Evolutionary conservation across 2,888 invertebrate genomes (phyloP).

Genomic region (Dicranocentrus wangi): DNA sequence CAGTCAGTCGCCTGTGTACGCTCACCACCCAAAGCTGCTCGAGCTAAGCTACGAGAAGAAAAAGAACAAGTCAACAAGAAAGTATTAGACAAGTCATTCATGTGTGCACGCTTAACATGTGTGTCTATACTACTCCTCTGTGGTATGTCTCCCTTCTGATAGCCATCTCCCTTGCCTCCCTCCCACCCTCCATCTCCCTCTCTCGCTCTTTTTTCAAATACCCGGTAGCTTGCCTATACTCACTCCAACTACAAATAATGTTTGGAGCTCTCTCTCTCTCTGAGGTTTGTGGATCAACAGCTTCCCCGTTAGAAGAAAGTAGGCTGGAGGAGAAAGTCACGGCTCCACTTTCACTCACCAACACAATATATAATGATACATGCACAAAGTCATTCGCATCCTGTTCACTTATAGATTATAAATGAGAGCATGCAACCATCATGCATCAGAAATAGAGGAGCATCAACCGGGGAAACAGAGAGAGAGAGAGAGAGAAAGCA

Average conservation of each 20-base stretch:
- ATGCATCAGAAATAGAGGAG: conserved; percentile 28
- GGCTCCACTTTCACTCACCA: conserved; percentile 56
- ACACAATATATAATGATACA: conserved; percentile 12
- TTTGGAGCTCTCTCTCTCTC: too few species aligned
- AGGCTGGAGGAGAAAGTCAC: conserved; percentile 54
- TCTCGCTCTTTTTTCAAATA: conserved; percentile 28
- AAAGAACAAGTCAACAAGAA: conserved; percentile 67
- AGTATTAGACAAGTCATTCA: conserved; percentile 62
- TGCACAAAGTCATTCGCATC: conserved; percentile 29
- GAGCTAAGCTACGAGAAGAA: conserved; percentile 46
- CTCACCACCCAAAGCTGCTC: conserved; percentile 5
- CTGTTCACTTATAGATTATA: conserved; percentile 32
- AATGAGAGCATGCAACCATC: conserved; percentile 27
- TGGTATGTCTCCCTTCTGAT: conserved; percentile 29
- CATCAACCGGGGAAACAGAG: too few species aligned
- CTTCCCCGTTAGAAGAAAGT: conserved; percentile 50
- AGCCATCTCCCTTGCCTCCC: conserved; percentile 37
- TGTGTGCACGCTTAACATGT: conserved; percentile 43
- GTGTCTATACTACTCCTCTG: conserved; percentile 18
- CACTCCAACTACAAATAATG: conserved; percentile 8
- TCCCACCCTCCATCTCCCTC: neutral
- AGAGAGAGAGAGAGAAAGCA: too few species aligned
- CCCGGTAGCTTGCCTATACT: neutral
- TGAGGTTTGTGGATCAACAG: conserved; percentile 62
- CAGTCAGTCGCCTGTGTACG: too few species aligned